Evolutionary conservation across 2,797 vertebrate genomes (phyloP).

Genomic region (Telmatherina bonti): DNA sequence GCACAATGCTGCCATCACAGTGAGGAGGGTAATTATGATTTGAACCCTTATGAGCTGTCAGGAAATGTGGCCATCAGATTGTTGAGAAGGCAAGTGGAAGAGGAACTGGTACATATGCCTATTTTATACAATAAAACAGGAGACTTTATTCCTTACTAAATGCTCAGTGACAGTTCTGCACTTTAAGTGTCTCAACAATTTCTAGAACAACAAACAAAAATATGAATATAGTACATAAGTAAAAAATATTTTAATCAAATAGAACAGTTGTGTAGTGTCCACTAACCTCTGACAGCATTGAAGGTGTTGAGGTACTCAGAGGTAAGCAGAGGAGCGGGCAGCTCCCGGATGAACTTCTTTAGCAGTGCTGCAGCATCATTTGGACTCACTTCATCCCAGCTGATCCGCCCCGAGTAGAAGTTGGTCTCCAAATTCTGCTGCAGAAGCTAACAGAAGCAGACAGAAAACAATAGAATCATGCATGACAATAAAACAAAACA

Average conservation of each 20-base stretch:
- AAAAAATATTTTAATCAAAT: neutral
- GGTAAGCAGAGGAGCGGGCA: conserved; percentile 89
- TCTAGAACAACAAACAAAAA: neutral
- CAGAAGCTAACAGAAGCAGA: conserved; percentile 82
- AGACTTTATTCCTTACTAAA: neutral
- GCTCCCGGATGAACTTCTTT: conserved; percentile 93
- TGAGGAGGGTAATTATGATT: conserved; percentile 45
- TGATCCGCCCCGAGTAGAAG: conserved; percentile 86
- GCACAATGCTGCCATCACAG: conserved; percentile 8
- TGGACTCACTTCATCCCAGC: conserved; percentile 91
- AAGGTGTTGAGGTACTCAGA: conserved; percentile 92
- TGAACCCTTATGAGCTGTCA: conserved; percentile 48
- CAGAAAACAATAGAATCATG: fast-evolving
- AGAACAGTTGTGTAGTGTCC: neutral
- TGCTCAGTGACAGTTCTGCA: neutral
- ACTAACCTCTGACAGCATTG: conserved; percentile 82
- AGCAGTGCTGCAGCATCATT: conserved; percentile 90
- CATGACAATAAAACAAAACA: neutral
- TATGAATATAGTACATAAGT: neutral
- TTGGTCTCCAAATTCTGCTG: conserved; percentile 88
- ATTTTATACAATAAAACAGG: conserved; percentile 3
- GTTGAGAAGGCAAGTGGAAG: conserved; percentile 11
- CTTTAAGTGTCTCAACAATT: neutral
- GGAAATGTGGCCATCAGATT: conserved; percentile 32
- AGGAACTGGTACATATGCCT: neutral